Percentiles rank a stretch among this genome's conserved stretches.
These are phyloP conservation scores for Cyclina sinensis DNA, from an alignment of 1,140 invertebrate genomes.

Conservation along the genomic window DNA sequence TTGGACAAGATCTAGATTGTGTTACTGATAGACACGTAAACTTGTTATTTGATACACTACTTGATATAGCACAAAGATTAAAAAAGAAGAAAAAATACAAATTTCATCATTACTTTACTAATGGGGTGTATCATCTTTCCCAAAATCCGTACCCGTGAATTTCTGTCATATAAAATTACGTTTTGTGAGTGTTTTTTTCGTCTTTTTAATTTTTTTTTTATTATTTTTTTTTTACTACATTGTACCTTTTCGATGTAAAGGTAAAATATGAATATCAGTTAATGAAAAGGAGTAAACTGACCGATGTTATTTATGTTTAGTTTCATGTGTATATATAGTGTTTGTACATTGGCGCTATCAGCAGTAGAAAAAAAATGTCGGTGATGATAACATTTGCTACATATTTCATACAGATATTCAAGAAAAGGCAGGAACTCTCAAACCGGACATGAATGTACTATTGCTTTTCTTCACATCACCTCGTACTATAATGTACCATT, in stretches of 20 bases:
- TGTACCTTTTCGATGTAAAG: neutral
- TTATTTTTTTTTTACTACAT: neutral
- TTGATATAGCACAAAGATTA: neutral
- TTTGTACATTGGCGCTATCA: no score
- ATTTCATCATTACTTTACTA: constrained; percentile 3
- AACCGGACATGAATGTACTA: no score
- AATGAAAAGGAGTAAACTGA: neutral
- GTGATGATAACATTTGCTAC: no score
- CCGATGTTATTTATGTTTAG: neutral
- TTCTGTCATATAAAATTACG: neutral
- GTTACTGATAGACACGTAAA: neutral
- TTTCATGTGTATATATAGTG: neutral
- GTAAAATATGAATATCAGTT: neutral
- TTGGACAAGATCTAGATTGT: neutral
- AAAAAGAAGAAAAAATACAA: neutral
- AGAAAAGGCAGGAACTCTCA: no score
- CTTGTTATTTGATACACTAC: neutral
- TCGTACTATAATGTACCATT: no score
- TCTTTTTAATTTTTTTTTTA: no score
- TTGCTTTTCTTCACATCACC: no score
- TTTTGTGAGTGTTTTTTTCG: no score
- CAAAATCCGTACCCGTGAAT: neutral
- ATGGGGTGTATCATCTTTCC: neutral
- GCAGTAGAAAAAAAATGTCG: neutral
- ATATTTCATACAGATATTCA: no score